Evolutionary conservation across 53 echinoderm and acorn worm genomes (phyloP), one percentile per base, ranked within the genome.

Genomic region (Echinarachnius parma): DNA sequence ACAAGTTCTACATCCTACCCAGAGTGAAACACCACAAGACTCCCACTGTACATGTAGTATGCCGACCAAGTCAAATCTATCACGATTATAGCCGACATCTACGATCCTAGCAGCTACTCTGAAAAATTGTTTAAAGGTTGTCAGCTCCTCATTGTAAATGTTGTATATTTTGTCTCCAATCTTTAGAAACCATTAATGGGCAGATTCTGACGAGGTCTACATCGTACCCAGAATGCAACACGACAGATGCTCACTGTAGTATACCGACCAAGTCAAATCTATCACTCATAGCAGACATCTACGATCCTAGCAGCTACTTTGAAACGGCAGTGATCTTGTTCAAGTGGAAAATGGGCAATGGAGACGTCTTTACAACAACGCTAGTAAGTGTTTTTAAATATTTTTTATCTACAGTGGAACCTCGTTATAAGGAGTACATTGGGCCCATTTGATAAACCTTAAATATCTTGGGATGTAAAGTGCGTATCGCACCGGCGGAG

Each of bases 181-280:
- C 7, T 57, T 4, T n/a, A 69, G 70, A 69, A 5, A 69, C 70
- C 53, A 50, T 69, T 13, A 50, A 50, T 69, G 70, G 70, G 22
- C 9, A 53, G 24, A 32, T 69, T 24, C 34, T 21, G 2, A 21
- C 37, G 31, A 33, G 21, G 21, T 53, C 70, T 30, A 35, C 4
- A 9, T 10, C 52, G 4, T 69, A 69, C 54, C 70, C 70, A 69
- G 34, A 50, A 34, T 69, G 70, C 54, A 69, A 69, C 53, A 34
- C 23, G 3, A 69, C 36, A 23, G 33, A 16, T 13, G 33, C 70
- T 15, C 31, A 30, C 20, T 69, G 70, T 34, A 69, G 34, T 13
- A 24, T 69, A 33, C 70, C 70, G n/a, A 69, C 70, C 11, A 24
- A 33, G 10, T 33, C 70, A 9, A 69, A 69, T 25, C 13, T 69